Base-by-base conservation (phyloP, 2,113 vertebrate genomes). In the Crotalus horridus region DNA sequence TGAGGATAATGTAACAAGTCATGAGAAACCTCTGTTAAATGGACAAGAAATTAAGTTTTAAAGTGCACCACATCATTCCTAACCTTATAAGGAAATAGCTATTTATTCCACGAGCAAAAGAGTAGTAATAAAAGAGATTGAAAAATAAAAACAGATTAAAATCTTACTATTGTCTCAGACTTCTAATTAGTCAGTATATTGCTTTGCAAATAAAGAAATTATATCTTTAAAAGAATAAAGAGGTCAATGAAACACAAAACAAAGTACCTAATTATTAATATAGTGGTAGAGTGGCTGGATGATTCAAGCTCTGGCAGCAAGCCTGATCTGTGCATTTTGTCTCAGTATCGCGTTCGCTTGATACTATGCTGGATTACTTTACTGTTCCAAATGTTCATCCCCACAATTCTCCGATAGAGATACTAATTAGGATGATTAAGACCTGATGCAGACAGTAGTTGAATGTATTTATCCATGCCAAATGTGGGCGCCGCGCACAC, bases 161-260 rank as follows among this genome's bases (percentile, higher is more conserved):
- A 43, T 21, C 33, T 54, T 13, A n/a, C 23, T 92, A 51, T 43
- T 89, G n/a, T 43, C 33, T 53, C 39, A 24, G 43, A 48, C 13
- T 64, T 88, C 29, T 29, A 88, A 74, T 81, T 87, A 88, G 48
- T 24, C 51, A 81, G 24, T 3, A 81, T 6, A 59, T 21, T 87
- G 88, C 51, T 81, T 93, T n/a, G 29, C 61, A 93, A 90, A 55
- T 46, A n/a, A 20, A 33, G 29, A 48, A 58, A 54, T 88, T 88
- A 85, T 54, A 74, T 85, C 85, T 74, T 43, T 90, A 51, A 90
- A 53, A 88, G 61, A 81, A 20, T 48, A 87, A 69, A 87, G 61
- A 91, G 43, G 56, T 59, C 85, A 91, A 43, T 69, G 23, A 87
- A 87, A 64, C 8, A 29, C 89, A 69, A 93, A 64, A 87, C 43